Conservation (phyloP, 2,888 invertebrate species). For the Chymomyza caudatula region DNA sequence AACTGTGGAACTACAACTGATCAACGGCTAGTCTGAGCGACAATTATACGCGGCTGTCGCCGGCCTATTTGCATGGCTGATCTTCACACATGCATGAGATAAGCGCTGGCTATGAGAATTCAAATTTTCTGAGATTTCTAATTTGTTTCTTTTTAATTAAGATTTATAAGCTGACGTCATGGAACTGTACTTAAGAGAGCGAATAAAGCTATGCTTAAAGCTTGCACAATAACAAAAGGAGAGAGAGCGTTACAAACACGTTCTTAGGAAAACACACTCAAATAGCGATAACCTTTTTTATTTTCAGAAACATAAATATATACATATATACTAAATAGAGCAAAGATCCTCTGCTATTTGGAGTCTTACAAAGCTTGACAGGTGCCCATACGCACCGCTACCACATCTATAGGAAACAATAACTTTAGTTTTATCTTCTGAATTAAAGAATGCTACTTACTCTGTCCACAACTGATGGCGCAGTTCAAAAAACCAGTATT, state of each 20-base stretch:
- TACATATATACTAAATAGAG: neutral
- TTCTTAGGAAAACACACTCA: neutral
- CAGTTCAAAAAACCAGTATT: slow-evolving; percentile 71
- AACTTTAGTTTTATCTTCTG: neutral
- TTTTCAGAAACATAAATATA: neutral
- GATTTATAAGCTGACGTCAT: slow-evolving; percentile 20
- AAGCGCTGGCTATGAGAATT: slow-evolving; percentile 16
- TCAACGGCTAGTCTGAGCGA: neutral
- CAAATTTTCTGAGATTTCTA: neutral
- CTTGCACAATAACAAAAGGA: neutral
- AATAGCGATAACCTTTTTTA: neutral
- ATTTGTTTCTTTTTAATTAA: slow-evolving; percentile 16
- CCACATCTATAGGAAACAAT: slow-evolving; percentile 18
- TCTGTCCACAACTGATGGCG: slow-evolving; percentile 70
- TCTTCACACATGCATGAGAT: slow-evolving; percentile 24
- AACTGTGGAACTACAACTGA: slow-evolving; percentile 37
- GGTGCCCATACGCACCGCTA: slow-evolving; percentile 27
- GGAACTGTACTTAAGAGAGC: neutral
- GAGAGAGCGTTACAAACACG: neutral
- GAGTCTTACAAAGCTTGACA: slow-evolving; percentile 15
- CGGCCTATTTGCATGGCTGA: slow-evolving; percentile 14
- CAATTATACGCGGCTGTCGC: neutral
- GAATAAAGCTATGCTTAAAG: neutral
- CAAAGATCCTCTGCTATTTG: neutral
- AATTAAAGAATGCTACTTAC: slow-evolving; percentile 47